A percentile compares a stretch with the other conserved stretches of the same genome.
These are phyloP conservation scores for Odontophorus gujanensis DNA, from an alignment of 2,113 vertebrate genomes.

Conservation along the genomic window DNA sequence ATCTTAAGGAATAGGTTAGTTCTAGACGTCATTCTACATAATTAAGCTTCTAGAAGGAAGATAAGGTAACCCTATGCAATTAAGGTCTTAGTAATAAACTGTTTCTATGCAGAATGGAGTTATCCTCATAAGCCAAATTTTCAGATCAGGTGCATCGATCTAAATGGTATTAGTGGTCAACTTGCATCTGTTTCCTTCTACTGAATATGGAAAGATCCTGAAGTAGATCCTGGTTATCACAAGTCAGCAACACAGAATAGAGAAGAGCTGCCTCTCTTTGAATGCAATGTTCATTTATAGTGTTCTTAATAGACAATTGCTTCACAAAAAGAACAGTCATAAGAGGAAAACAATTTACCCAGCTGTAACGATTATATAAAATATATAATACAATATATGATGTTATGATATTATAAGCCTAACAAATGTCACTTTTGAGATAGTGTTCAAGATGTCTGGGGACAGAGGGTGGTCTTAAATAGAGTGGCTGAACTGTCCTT, in stretches of 20 bases:
- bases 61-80: not conserved
- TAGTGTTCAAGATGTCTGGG: not conserved
- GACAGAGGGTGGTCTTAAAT: not conserved
- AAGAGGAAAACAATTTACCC: not conserved
- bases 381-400: not conserved
- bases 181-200: not conserved
- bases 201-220: not conserved
- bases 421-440: not conserved
- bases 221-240: not conserved
- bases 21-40: not conserved
- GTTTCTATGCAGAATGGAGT: not conserved
- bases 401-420: not conserved
- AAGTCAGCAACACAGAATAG: not conserved
- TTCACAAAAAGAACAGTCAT: not conserved
- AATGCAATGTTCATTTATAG: fast-evolving
- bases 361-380: not conserved
- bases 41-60: not conserved
- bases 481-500: not conserved
- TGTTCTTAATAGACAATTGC: not conserved
- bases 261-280: not conserved
- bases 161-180: not conserved
- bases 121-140: not conserved
- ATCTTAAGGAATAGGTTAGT: not conserved
- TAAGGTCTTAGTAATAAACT: not conserved
- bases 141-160: not conserved